Evolutionary conservation across 1,140 invertebrate species (phyloP), one percentile per base, ranked within the genome.

Genomic region (Drosophila tristis): DNA sequence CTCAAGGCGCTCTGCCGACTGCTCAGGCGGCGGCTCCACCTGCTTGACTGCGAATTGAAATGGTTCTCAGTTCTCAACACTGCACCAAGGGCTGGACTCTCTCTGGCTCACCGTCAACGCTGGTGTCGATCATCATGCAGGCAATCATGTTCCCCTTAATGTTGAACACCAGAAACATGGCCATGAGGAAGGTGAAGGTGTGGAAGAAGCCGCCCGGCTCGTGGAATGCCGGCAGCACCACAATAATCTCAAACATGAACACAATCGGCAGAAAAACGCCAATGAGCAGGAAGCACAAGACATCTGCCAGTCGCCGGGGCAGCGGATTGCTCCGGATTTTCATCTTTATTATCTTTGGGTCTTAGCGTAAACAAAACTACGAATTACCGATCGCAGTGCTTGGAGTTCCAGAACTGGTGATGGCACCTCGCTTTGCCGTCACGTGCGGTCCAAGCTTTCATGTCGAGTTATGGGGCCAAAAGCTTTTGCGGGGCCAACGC

Each of bases 141-240:
- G 90, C 90, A 2, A 91, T 39, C 75, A 90, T 82, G 42, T 91
- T 91, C 15, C 94, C 93, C 72, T 93, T 93, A n/a, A 95, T 95
- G 76, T 95, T 96, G 72, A 94, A 92, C 16, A 94, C 60, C 53
- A 95, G 13, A 54, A 91, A 91, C 49, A 91, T 71, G 48, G 94
- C 89, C 97, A 96, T 62, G 94, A 92, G 29, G 92, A 92, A 89
- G 94, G 95, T 71, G 78, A 66, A 25, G 78, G 63, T 68, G 92
- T 91, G 84, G 5, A 89, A 50, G 16, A 86, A 68, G 13, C 84
- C 58, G 13, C 92, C 92, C 11, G 90, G 63, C 43, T 90, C 65
- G 77, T 94, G 94, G n/a, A 95, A 91, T n/a, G 91, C 90, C 0
- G 96, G 95, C 44, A 96, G 73, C 7, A 96, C 95, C 26, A 96